Evolutionary conservation across 2,888 invertebrate genomes (phyloP), one percentile per base, ranked within the genome.

Genomic region (Temnothorax rugatulus): DNA sequence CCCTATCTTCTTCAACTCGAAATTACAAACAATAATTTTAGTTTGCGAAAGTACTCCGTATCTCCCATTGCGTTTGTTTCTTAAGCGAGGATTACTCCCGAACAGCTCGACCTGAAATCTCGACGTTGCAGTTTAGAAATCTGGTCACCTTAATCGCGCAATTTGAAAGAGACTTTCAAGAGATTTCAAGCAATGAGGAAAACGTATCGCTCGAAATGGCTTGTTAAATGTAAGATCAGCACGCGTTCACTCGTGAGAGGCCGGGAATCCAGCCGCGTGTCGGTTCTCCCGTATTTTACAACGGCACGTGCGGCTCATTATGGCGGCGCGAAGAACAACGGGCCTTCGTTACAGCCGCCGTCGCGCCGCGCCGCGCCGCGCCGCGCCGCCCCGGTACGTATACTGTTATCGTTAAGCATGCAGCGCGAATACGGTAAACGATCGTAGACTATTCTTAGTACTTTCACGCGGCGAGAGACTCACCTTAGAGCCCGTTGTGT

Each of bases 401-500:
- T 77, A 83, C 79, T 79, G 86, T 86, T 87, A 87, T 82, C 81
- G 61, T 73, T 73, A 74, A 63, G 63, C 38, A 50, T 64, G 41
- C 63, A 52, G 57, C 25, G 29, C 38, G 34, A 61, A 59, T 57
- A 68, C 76, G 66, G 21, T 15, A 57, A 57, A 38, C 61, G 41
- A 34, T n/a, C 25, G 25, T 11, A 34, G 34, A 34, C 34, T 44
- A 44, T 69, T 69, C 21, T 47, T 34, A 69, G 29, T 29, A 29
- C 29, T 29, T 29, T 29, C 29, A 29, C 29, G 29, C 5, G 29
- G 57, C 29, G n/a, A 8, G 29, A 71, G 25, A 82, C 87, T 91
- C 61, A 91, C 91, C 91, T 91, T 18, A 87, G 63, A 61, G 91
- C 90, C 52, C 91, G 89, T 57, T 91, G 91, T 75, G 91, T 91